Conservation (phyloP, 2,797 vertebrate genomes). For the Typhlichthys subterraneus region DNA sequence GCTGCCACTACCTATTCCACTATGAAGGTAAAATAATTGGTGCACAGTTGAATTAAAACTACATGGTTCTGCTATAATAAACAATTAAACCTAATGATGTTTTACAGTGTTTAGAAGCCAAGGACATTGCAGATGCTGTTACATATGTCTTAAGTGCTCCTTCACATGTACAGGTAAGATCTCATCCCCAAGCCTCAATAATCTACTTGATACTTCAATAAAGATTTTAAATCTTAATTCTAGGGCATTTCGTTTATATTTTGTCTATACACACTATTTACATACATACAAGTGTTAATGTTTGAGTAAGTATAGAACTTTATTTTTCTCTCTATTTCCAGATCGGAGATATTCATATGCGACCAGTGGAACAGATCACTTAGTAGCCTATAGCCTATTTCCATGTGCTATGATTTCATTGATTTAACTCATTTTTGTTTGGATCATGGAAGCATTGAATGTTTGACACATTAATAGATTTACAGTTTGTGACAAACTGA, state of each 20-base stretch:
- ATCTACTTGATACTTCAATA: neutral
- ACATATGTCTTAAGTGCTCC: slow-evolving; percentile 83
- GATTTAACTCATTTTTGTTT: too few relatives aligned
- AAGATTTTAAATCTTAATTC: neutral
- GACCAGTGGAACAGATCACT: slow-evolving; percentile 79
- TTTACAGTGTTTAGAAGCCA: slow-evolving; percentile 81
- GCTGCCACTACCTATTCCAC: slow-evolving; percentile 75
- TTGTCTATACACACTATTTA: neutral
- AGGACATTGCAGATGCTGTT: slow-evolving; percentile 84
- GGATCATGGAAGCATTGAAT: too few relatives aligned
- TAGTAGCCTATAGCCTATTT: slow-evolving; percentile 47
- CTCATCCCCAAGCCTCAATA: neutral
- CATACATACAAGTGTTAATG: neutral
- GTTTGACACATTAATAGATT: too few relatives aligned
- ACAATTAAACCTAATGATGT: neutral
- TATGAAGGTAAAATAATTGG: slow-evolving; percentile 74
- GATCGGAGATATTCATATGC: slow-evolving; percentile 88
- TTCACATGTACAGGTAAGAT: slow-evolving; percentile 84
- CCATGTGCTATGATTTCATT: too few relatives aligned
- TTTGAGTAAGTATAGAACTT: neutral
- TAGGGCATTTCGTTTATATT: neutral
- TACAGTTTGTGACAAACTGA: too few relatives aligned
- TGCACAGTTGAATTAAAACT: neutral
- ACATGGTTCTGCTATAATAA: neutral
- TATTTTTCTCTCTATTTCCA: slow-evolving; percentile 41